phyloP scores from a whole-genome alignment of 1,140 invertebrate genomes.

The Drosophila subobscura region DNA sequence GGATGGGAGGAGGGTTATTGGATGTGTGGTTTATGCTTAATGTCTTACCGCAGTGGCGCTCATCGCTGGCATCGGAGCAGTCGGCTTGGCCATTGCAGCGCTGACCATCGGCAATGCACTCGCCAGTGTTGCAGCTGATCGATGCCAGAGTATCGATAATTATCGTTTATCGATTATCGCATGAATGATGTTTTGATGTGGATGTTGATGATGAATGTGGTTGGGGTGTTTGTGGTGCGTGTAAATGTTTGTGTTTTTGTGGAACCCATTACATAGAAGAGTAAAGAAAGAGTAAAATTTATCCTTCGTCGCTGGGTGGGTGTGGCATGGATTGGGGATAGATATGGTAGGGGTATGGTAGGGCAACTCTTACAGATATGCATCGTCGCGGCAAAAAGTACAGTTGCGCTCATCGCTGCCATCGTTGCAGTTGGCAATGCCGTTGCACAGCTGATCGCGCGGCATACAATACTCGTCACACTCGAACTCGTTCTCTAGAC shows the following conservation, averaged over 20 bases:
- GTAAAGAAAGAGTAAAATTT: constrained; percentile 37
- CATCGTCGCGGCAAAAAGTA: constrained; percentile 76
- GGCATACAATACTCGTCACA: constrained; percentile 89
- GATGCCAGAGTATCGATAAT: constrained; percentile 10
- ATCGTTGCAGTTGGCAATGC: constrained; percentile 89
- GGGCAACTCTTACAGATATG: constrained; percentile 76
- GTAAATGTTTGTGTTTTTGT: constrained; percentile 28
- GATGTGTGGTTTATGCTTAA: background rate
- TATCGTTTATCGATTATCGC: constrained; percentile 37
- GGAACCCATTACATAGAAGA: constrained; percentile 41
- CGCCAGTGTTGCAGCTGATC: constrained; percentile 78
- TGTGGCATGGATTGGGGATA: background rate
- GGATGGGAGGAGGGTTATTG: background rate
- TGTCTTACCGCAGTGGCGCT: constrained; percentile 86
- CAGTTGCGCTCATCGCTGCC: constrained; percentile 90
- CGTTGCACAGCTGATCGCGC: constrained; percentile 89
- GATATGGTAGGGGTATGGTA: background rate
- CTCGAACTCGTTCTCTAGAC: constrained; percentile 83
- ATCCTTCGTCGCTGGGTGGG: constrained; percentile 11
- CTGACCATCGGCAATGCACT: constrained; percentile 83
- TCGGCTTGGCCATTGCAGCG: constrained; percentile 88
- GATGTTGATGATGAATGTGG: constrained; percentile 11
- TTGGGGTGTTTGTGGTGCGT: constrained; percentile 22
- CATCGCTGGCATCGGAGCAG: constrained; percentile 90
- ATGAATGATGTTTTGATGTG: constrained; percentile 15